A percentile compares a stretch with the other conserved stretches of the same genome.
Evolutionary conservation across 2,888 invertebrate species (phyloP).

Genomic region (Tetranychus truncatus): DNA sequence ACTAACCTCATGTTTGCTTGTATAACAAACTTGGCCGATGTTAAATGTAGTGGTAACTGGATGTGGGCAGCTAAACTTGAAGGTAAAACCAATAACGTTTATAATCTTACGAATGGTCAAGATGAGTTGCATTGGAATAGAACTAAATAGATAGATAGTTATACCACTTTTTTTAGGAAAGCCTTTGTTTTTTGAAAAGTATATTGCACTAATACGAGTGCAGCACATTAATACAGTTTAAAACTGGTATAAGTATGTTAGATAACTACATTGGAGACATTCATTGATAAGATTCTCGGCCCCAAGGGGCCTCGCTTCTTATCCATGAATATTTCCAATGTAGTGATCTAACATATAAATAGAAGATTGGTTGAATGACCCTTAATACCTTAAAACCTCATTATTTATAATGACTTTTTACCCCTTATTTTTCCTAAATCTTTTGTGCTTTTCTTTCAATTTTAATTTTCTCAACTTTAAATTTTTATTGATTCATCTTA

Average conservation of each 20-base stretch:
- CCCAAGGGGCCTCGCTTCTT: no score
- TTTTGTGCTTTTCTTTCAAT: background rate
- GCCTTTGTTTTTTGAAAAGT: no score
- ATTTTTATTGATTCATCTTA: background rate
- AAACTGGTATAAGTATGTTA: no score
- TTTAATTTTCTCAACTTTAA: background rate
- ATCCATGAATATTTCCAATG: no score
- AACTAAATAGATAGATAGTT: background rate
- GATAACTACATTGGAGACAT: no score
- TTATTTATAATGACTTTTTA: background rate
- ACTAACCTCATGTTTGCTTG: slow-evolving; percentile 69
- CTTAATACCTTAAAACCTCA: background rate
- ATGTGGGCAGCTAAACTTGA: slow-evolving; percentile 97
- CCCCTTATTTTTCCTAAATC: background rate
- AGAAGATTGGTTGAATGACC: no score
- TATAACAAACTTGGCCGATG: slow-evolving; percentile 49
- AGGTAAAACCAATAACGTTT: slow-evolving; percentile 30
- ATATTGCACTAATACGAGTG: no score
- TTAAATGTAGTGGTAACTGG: slow-evolving; percentile 99
- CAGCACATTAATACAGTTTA: no score
- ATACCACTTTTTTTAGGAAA: no score
- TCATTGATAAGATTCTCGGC: no score
- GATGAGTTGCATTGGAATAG: background rate
- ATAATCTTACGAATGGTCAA: background rate
- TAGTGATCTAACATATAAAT: no score